phyloP scores from a whole-genome alignment of 2,113 vertebrate genomes.

The Paratilapia polleni region DNA sequence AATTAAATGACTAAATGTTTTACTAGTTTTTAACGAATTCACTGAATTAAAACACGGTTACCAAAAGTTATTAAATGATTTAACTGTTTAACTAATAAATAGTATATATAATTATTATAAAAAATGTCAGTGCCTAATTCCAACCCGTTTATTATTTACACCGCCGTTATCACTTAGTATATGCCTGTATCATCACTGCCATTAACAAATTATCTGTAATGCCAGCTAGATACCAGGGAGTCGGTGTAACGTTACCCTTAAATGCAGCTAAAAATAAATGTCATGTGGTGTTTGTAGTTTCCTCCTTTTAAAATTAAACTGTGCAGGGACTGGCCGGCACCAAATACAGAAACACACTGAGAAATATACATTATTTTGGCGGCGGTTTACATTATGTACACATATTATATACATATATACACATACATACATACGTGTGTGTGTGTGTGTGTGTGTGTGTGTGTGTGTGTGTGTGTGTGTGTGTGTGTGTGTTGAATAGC shows the following conservation, averaged over 20 bases:
- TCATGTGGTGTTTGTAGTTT: conserved; percentile 38
- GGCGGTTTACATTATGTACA: too few species aligned
- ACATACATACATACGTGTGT: too few species aligned
- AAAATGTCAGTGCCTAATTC: background rate
- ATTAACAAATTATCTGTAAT: conserved; percentile 53
- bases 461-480: too few species aligned
- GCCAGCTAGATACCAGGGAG: background rate
- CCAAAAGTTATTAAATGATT: background rate
- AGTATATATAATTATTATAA: background rate
- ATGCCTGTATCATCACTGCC: conserved; percentile 42
- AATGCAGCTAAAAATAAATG: conserved; percentile 31
- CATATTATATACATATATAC: background rate
- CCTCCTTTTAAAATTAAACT: conserved; percentile 36
- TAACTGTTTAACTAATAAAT: background rate
- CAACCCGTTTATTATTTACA: conserved; percentile 32
- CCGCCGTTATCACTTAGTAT: conserved; percentile 47
- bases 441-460: too few species aligned
- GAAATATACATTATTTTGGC: background rate
- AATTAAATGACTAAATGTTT: background rate
- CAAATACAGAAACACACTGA: background rate
- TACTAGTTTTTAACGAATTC: background rate
- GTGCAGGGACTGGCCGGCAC: background rate
- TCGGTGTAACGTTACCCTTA: conserved; percentile 51
- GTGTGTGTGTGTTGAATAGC: too few species aligned
- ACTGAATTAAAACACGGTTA: background rate